These are phyloP conservation scores for Leiothrix lutea DNA, from an alignment of 2,113 vertebrate species.

Conservation along the genomic window DNA sequence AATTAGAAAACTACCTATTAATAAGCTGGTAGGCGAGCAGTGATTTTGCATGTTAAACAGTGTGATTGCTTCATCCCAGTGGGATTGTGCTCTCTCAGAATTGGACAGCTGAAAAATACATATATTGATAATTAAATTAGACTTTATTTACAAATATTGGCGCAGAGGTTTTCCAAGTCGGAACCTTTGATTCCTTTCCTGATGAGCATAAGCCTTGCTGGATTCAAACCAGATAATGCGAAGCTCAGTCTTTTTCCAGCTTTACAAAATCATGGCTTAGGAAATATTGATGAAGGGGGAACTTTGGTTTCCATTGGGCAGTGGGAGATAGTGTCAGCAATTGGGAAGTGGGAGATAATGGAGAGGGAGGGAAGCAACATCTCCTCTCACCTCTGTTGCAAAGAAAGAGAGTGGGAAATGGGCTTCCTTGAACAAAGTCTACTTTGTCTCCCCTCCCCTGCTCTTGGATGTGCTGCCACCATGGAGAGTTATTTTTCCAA, in stretches of 20 bases:
- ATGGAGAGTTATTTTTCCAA: background rate
- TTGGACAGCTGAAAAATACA: background rate
- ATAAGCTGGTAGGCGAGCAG: background rate
- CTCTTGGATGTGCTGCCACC: background rate
- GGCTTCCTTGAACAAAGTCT: background rate
- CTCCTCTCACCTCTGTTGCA: background rate
- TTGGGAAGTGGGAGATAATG: too few relatives aligned
- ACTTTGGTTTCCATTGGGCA: background rate
- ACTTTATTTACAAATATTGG: background rate
- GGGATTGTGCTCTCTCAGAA: background rate
- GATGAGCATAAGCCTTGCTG: background rate
- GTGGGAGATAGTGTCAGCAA: background rate
- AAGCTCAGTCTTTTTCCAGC: background rate
- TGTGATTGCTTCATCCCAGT: background rate
- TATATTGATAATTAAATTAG: background rate
- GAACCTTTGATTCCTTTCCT: background rate
- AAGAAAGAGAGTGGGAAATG: background rate
- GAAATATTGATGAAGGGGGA: background rate
- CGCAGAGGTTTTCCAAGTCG: background rate
- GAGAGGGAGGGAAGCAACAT: background rate
- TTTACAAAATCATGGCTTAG: background rate
- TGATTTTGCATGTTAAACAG: background rate
- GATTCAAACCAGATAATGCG: background rate
- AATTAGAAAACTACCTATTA: background rate
- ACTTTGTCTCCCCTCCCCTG: rapidly evolving